Evolutionary conservation across 1,140 invertebrate species (phyloP).

Genomic region (Armadillidium nasatum): DNA sequence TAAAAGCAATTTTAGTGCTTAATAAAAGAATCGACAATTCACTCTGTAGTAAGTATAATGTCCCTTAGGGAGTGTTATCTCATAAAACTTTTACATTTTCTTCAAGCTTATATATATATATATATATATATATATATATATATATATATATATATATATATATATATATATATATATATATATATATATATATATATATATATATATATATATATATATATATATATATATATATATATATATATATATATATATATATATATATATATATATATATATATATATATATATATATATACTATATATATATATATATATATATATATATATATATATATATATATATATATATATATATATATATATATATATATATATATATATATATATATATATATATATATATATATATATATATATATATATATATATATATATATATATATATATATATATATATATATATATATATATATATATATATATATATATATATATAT

Average conservation of each 20-base stretch:
- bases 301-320: too few species aligned
- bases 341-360: background rate
- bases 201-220: background rate
- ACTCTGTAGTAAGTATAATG: too few species aligned
- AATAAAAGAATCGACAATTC: too few species aligned
- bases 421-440: background rate
- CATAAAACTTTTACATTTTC: background rate
- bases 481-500: background rate
- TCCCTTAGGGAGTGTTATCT: background rate
- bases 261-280: background rate
- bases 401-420: background rate
- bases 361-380: background rate
- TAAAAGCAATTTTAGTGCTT: too few species aligned
- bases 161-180: background rate
- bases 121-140: background rate
- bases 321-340: conserved; percentile 6
- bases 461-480: background rate
- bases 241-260: conserved; percentile 2
- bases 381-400: background rate
- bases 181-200: conserved; percentile 6
- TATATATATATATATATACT: conserved; percentile 1
- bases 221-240: background rate
- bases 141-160: background rate
- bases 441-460: background rate
- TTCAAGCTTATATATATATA: background rate